Evolutionary conservation across 2,113 vertebrate genomes (phyloP).

Genomic region (Motacilla tschutschensis): DNA sequence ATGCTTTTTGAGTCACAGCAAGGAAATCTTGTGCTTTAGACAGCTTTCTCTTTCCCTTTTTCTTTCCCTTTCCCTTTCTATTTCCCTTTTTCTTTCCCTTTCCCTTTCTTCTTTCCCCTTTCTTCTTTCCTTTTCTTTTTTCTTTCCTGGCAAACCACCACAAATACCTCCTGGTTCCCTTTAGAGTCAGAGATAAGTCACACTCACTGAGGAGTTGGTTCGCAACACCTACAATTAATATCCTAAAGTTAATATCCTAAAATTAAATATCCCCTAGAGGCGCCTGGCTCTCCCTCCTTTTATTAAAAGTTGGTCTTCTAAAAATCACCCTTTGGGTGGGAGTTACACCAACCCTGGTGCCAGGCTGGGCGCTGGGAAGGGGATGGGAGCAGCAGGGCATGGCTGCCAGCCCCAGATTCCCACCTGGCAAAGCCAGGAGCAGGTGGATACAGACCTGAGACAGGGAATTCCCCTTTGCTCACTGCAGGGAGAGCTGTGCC

Average conservation of each 20-base stretch:
- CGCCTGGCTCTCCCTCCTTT: neutral
- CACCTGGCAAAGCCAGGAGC: neutral
- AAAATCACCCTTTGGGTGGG: neutral
- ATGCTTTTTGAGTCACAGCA: neutral
- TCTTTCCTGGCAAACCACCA: neutral
- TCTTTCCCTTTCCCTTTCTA: no score
- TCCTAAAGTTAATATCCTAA: neutral
- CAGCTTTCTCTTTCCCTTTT: no score
- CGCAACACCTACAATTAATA: neutral
- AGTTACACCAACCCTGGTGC: neutral
- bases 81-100: no score
- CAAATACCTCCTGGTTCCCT: neutral
- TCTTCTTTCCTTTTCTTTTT: neutral
- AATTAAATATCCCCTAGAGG: neutral
- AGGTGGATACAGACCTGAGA: rapidly evolving
- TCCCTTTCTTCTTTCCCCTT: neutral
- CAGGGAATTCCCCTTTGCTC: neutral
- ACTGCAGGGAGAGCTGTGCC: neutral
- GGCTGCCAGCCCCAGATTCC: constrained; percentile 20
- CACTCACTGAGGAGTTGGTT: neutral
- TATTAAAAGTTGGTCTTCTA: neutral
- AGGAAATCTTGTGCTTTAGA: neutral
- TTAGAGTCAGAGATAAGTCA: neutral
- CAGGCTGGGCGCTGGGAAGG: neutral
- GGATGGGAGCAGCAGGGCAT: neutral